phyloP scores from a whole-genome alignment of 2,797 vertebrate species.

The Halcyon chelicuti region DNA sequence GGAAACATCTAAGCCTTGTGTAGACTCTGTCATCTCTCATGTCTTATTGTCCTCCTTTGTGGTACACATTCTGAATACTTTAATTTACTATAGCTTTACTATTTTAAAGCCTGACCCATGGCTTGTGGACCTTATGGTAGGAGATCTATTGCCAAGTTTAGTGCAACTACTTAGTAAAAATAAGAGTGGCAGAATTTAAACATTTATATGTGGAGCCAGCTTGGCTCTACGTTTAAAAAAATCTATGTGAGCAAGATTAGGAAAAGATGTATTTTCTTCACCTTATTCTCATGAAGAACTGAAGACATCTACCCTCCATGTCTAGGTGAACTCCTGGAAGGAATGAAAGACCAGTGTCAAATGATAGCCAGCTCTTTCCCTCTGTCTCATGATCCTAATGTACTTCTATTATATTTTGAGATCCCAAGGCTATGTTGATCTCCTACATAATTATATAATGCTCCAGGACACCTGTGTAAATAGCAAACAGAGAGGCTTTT shows the following conservation, averaged over 20 bases:
- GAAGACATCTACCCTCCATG: not conserved
- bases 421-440: constrained; percentile 49
- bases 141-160: not conserved
- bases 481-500: constrained; percentile 65
- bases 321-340: constrained; percentile 9
- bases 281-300: not conserved
- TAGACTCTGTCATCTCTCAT: constrained; percentile 5
- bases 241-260: not conserved
- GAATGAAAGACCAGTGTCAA: constrained; percentile 1
- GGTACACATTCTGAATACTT: not conserved
- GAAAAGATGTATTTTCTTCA: not conserved
- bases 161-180: not conserved
- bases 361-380: not conserved
- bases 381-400: not conserved
- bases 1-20: constrained; percentile 13
- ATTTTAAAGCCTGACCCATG: not conserved
- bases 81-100: not conserved
- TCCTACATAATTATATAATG: constrained; percentile 55
- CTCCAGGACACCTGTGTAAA: constrained; percentile 66
- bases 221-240: not conserved
- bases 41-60: not conserved
- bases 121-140: not conserved
- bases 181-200: not conserved
- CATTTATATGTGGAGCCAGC: not conserved
- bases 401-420: constrained; percentile 37